Evolutionary conservation across 2,888 invertebrate genomes (phyloP).

Genomic region (Busseola fusca): DNA sequence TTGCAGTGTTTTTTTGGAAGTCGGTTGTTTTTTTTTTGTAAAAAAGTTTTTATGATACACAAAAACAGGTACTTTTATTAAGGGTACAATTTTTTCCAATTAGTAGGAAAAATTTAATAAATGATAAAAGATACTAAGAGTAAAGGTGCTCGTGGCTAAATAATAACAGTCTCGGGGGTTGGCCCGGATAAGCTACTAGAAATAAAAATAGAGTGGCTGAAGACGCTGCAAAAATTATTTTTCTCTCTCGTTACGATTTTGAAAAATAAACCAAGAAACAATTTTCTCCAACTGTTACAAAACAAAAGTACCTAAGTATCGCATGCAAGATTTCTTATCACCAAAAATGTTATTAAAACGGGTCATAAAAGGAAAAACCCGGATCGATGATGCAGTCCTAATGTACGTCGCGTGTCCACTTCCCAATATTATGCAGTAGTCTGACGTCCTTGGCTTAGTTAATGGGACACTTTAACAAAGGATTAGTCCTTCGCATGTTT

Average conservation of each 20-base stretch:
- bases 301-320: not conserved
- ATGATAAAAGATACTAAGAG: too few relatives aligned
- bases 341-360: conserved; percentile 12
- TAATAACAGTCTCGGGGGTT: not conserved
- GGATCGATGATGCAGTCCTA: conserved; percentile 64
- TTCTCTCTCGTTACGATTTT: not conserved
- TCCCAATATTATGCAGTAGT: conserved; percentile 58
- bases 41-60: too few relatives aligned
- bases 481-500: conserved; percentile 37
- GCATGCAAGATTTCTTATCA: conserved; percentile 1
- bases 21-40: too few relatives aligned
- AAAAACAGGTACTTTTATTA: not conserved
- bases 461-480: conserved; percentile 26
- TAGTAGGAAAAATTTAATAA: not conserved
- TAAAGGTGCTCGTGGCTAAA: not conserved
- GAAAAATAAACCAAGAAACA: not conserved
- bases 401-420: conserved; percentile 71
- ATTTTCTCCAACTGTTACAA: not conserved
- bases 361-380: conserved; percentile 54
- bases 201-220: not conserved
- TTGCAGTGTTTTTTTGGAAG: too few relatives aligned
- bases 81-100: too few relatives aligned
- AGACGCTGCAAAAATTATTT: too few relatives aligned
- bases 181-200: too few relatives aligned
- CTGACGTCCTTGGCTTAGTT: conserved; percentile 45